Percentiles rank a stretch among this genome's conserved stretches.
Evolutionary conservation across 2,113 vertebrate genomes (phyloP).

Genomic region (Tragelaphus strepsiceros): DNA sequence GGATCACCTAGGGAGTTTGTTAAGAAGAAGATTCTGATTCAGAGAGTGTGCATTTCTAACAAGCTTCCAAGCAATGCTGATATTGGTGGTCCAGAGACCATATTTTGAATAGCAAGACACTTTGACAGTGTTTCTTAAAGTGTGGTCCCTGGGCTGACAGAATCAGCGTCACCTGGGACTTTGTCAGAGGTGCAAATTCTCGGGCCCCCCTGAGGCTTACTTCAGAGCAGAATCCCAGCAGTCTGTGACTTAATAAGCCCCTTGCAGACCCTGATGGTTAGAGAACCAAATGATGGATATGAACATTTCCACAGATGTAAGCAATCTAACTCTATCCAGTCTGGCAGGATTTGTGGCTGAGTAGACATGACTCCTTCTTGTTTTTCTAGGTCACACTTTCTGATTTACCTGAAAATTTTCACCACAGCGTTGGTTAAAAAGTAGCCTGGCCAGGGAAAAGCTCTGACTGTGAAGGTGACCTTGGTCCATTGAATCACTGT

Average conservation of each 20-base stretch:
- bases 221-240: background rate
- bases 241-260: background rate
- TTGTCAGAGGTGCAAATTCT: background rate
- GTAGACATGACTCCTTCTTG: background rate
- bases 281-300: background rate
- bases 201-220: background rate
- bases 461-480: constrained; percentile 60
- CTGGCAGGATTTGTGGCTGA: background rate
- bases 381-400: constrained; percentile 56
- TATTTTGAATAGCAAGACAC: background rate
- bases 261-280: background rate
- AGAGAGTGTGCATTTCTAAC: background rate
- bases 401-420: constrained; percentile 63
- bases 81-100: background rate
- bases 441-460: constrained; percentile 46
- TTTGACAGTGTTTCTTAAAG: background rate
- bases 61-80: background rate
- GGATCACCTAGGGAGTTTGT: background rate
- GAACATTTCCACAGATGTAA: background rate
- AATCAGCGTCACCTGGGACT: background rate
- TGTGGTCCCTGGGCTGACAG: background rate
- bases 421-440: constrained; percentile 53
- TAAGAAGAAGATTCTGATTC: background rate
- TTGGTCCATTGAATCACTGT: background rate
- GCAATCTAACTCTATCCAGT: background rate